A percentile compares a stretch with the other conserved stretches of the same genome.
Evolutionary conservation across 2,888 invertebrate genomes (phyloP).

Genomic region (Apoda limacodes): DNA sequence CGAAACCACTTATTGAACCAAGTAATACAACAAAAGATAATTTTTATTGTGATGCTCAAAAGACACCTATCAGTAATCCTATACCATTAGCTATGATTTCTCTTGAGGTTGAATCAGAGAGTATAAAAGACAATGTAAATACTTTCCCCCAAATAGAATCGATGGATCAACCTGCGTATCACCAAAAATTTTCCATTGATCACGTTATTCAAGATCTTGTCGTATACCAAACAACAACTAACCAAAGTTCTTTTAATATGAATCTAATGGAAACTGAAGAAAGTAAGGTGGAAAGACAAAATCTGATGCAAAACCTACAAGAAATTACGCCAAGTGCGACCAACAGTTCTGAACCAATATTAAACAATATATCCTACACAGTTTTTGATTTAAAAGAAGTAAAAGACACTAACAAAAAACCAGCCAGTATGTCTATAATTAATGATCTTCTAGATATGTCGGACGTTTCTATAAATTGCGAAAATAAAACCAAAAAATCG

Average conservation of each 20-base stretch:
- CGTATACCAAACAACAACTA: slow-evolving; percentile 24
- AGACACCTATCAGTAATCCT: slow-evolving; percentile 5
- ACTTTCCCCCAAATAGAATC: too few species aligned
- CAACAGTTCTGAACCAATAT: too few species aligned
- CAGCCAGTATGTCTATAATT: slow-evolving; percentile 26
- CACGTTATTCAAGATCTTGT: slow-evolving; percentile 25
- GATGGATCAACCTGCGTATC: too few species aligned
- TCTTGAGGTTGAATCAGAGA: slow-evolving; percentile 7
- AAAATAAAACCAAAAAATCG: slow-evolving; percentile 4
- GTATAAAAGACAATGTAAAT: slow-evolving; percentile 5
- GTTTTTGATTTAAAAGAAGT: too few species aligned
- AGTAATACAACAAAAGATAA: slow-evolving; percentile 1
- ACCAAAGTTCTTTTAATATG: neutral
- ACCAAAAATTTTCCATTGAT: too few species aligned
- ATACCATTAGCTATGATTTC: slow-evolving; percentile 8
- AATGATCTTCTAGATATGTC: slow-evolving; percentile 40
- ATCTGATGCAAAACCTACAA: neutral
- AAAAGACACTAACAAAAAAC: too few species aligned
- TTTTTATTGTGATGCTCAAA: too few species aligned
- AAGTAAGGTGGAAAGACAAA: neutral
- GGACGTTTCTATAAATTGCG: slow-evolving; percentile 17
- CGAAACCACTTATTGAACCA: slow-evolving; percentile 1
- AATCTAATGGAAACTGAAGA: neutral
- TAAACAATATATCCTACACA: too few species aligned
- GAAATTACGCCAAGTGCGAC: too few species aligned